Evolutionary conservation across 2,113 vertebrate genomes (phyloP).

Genomic region (Semnornis frantzii): DNA sequence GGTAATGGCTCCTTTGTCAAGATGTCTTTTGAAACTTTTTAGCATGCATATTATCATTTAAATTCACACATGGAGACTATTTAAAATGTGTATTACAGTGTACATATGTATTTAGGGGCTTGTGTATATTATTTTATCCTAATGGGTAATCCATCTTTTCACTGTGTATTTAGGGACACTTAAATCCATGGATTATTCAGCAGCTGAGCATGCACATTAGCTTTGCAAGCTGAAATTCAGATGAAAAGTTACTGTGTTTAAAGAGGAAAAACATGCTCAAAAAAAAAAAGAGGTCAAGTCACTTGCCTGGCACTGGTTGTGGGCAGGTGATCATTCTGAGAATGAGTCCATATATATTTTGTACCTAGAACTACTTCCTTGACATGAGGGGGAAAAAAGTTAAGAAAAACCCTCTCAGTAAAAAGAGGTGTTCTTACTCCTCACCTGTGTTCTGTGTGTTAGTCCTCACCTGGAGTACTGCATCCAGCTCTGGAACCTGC

Average conservation of each 20-base stretch:
- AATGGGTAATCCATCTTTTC: constrained; percentile 71
- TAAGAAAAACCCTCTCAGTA: neutral
- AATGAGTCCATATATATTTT: neutral
- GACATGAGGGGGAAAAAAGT: neutral
- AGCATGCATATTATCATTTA: constrained; percentile 53
- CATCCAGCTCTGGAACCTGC: too few species aligned
- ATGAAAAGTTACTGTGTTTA: neutral
- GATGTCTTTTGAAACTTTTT: constrained; percentile 61
- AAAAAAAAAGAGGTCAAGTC: neutral
- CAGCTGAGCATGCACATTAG: constrained; percentile 19
- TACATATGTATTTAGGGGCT: constrained; percentile 65
- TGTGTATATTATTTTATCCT: constrained; percentile 68
- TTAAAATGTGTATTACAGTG: constrained; percentile 58
- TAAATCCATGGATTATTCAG: constrained; percentile 67
- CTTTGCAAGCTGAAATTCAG: constrained; percentile 30
- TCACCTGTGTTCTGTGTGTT: neutral
- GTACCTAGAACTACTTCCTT: neutral
- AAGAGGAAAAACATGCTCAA: neutral
- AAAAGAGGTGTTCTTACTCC: neutral
- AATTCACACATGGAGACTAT: constrained; percentile 56
- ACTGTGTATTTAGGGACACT: constrained; percentile 65
- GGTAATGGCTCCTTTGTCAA: constrained; percentile 62
- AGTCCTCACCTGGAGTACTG: too few species aligned
- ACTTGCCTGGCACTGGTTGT: neutral
- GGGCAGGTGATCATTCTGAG: neutral